Base-by-base conservation (phyloP, 2,797 vertebrate genomes). In the Sebastes taczanowskii region DNA sequence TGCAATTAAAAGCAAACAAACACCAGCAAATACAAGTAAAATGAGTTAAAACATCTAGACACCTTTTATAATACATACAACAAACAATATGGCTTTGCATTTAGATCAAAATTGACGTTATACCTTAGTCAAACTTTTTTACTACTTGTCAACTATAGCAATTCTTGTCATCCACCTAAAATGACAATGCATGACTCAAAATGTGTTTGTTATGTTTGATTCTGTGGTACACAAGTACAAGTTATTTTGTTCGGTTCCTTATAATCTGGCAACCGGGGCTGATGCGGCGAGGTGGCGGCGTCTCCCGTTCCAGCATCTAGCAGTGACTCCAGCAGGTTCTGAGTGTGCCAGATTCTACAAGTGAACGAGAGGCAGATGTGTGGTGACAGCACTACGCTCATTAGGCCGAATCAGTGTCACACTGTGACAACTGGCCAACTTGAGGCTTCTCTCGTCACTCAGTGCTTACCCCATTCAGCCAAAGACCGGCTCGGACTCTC, bases 311-410 rank as follows among this genome's bases (percentile, higher is more conserved):
- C 91, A 90, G 91, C 87, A 96, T 80, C 96, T 96, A 95, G 96
- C 97, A 89, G 96, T 96, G 93, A 97, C 97, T 92, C 97, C 97
- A 91, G 97, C 97, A 25, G 98, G 97, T 96, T 98, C 95, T 20
- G 95, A 97, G 87, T 96, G 97, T 94, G 97, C 97, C 96, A 97
- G 97, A 92, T 97, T 97, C 95, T 98, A 98, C 96, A 99, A 99
- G 95, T 97, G 97, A 98, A 95, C 95, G 96, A 79, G 90, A 92
- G 90, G 91, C 93, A 93, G 94, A 96, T 95, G 95, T 95, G 94
- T 92, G 92, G 86, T 95, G 96, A 96, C 95, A 96, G 89, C 90
- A 82, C 86, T 91, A 92, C 86, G 90, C 96, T 97, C 93, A 92
- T 97, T 96, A 96, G 92, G 88, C 79, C 86, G 89, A 96, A 96